Evolutionary conservation across 2,797 vertebrate genomes (phyloP).

Genomic region (Clarias platycephalus): DNA sequence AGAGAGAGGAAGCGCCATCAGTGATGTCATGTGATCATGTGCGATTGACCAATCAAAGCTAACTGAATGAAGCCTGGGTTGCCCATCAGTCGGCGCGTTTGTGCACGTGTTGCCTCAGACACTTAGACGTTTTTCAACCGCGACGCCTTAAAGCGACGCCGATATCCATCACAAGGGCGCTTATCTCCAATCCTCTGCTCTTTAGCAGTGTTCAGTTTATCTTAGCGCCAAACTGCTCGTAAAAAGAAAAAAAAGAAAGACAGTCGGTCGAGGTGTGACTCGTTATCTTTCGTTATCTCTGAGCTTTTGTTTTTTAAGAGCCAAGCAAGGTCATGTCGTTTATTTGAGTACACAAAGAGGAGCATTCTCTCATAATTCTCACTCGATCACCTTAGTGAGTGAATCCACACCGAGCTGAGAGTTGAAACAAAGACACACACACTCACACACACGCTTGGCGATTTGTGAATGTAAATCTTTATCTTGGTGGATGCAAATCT

Average conservation of each 20-base stretch:
- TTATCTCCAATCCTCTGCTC: background rate
- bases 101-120: background rate
- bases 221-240: background rate
- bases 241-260: background rate
- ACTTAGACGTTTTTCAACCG: background rate
- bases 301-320: background rate
- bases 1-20: too few relatives aligned
- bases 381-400: too few relatives aligned
- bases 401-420: background rate
- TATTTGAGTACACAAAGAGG: too few relatives aligned
- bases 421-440: background rate
- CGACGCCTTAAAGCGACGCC: background rate
- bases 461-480: conserved; percentile 3
- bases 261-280: too few relatives aligned
- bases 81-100: background rate
- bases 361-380: background rate
- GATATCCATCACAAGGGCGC: background rate
- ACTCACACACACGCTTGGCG: too few relatives aligned
- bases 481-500: background rate
- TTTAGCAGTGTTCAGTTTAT: background rate
- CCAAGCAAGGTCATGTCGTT: background rate
- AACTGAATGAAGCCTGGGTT: background rate
- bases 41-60: background rate
- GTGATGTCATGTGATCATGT: background rate
- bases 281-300: background rate